These are phyloP conservation scores for Cristatella mucedo DNA, from an alignment of 2,888 invertebrate genomes.

Conservation along the genomic window DNA sequence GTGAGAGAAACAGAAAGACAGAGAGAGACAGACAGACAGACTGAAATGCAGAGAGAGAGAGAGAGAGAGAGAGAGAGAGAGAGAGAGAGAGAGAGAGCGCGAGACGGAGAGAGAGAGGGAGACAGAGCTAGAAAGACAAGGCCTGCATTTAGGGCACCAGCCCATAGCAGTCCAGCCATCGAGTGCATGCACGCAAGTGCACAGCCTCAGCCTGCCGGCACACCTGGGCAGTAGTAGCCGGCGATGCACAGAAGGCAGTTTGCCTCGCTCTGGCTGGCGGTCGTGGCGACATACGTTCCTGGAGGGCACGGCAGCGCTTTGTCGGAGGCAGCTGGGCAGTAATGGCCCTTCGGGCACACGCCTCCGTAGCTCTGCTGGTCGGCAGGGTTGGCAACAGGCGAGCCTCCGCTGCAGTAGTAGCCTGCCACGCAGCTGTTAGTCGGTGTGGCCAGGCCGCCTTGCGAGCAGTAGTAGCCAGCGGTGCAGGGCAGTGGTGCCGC, in stretches of 20 bases:
- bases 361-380: slow-evolving; percentile 26
- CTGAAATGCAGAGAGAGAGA: too few species aligned
- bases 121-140: too few species aligned
- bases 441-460: slow-evolving; percentile 3
- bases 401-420: slow-evolving; percentile 25
- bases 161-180: too few species aligned
- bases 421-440: slow-evolving; percentile 16
- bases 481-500: slow-evolving; percentile 17
- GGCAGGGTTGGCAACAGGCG: slow-evolving; percentile 23
- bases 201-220: too few species aligned
- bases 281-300: slow-evolving; percentile 23
- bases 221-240: slow-evolving; percentile 17
- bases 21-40: too few species aligned
- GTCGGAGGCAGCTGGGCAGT: slow-evolving; percentile 25
- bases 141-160: too few species aligned
- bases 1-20: too few species aligned
- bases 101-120: too few species aligned
- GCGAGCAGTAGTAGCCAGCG: slow-evolving; percentile 16
- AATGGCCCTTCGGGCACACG: slow-evolving; percentile 31
- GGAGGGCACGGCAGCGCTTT: slow-evolving; percentile 23
- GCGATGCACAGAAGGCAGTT: slow-evolving; percentile 31
- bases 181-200: too few species aligned
- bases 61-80: too few species aligned
- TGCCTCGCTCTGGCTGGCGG: slow-evolving; percentile 22
- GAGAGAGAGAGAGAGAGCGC: too few species aligned